Evolutionary conservation across 2,113 vertebrate species (phyloP).

Genomic region (Dicrurus megarhynchus): DNA sequence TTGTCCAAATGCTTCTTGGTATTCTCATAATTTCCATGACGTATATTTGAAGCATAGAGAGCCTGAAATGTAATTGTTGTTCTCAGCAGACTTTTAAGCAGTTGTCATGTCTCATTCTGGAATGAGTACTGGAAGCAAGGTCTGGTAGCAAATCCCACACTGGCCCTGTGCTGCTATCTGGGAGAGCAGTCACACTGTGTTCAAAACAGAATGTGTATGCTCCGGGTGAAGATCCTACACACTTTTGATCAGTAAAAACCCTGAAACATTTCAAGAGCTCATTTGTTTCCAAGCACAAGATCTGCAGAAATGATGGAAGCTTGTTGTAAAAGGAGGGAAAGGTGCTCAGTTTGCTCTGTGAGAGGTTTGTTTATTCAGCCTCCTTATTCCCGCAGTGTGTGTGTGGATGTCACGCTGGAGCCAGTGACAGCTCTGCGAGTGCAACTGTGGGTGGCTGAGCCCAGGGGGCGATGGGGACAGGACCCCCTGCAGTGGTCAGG

Average conservation of each 20-base stretch:
- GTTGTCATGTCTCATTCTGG: background rate
- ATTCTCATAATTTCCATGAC: background rate
- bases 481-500: background rate
- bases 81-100: background rate
- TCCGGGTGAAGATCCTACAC: background rate
- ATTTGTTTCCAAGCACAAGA: background rate
- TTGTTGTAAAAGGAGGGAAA: background rate
- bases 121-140: background rate
- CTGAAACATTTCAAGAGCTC: background rate
- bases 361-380: background rate
- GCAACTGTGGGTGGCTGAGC: rapidly evolving
- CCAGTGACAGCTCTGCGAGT: background rate
- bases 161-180: background rate
- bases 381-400: background rate
- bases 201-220: background rate
- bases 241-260: background rate
- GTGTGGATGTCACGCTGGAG: background rate
- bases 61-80: background rate
- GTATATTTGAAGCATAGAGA: background rate
- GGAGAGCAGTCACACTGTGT: background rate
- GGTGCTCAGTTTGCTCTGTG: background rate
- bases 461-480: rapidly evolving
- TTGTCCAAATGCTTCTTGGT: background rate
- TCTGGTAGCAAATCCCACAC: background rate
- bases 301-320: background rate